These are phyloP conservation scores for Mycalesis mineus DNA, from an alignment of 2,888 invertebrate species.

Conservation along the genomic window DNA sequence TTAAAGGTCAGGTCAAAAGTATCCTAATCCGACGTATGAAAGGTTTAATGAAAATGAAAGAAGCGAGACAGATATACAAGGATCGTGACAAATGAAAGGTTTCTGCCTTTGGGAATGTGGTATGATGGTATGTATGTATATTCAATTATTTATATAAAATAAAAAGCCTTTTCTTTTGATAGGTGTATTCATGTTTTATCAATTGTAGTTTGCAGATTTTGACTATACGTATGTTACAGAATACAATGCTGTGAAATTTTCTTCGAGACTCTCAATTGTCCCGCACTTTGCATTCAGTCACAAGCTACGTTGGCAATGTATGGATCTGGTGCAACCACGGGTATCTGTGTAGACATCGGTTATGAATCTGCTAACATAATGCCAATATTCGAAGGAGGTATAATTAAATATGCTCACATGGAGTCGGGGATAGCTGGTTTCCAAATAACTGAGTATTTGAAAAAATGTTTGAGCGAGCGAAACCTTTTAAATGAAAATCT, in stretches of 20 bases:
- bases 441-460: conserved; percentile 42
- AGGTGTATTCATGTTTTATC: too few species aligned
- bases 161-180: too few species aligned
- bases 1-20: too few species aligned
- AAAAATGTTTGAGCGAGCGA: conserved; percentile 37
- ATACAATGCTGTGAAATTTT: conserved; percentile 59
- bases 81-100: too few species aligned
- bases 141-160: too few species aligned
- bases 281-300: conserved; percentile 54
- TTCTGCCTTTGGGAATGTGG: too few species aligned
- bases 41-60: too few species aligned
- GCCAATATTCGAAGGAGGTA: conserved; percentile 59
- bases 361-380: conserved; percentile 46
- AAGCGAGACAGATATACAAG: too few species aligned
- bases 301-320: conserved; percentile 54
- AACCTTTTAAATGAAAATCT: conserved; percentile 34
- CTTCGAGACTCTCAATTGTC: conserved; percentile 59
- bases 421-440: conserved; percentile 45
- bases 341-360: conserved; percentile 60
- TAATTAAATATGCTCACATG: conserved; percentile 51
- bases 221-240: conserved; percentile 38
- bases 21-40: too few species aligned
- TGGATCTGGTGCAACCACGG: conserved; percentile 57
- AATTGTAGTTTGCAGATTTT: too few species aligned
- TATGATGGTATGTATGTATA: too few species aligned